A percentile compares a stretch with the other conserved stretches of the same genome.
phyloP scores from a whole-genome alignment of 2,113 vertebrate species.

The Oriolus oriolus region DNA sequence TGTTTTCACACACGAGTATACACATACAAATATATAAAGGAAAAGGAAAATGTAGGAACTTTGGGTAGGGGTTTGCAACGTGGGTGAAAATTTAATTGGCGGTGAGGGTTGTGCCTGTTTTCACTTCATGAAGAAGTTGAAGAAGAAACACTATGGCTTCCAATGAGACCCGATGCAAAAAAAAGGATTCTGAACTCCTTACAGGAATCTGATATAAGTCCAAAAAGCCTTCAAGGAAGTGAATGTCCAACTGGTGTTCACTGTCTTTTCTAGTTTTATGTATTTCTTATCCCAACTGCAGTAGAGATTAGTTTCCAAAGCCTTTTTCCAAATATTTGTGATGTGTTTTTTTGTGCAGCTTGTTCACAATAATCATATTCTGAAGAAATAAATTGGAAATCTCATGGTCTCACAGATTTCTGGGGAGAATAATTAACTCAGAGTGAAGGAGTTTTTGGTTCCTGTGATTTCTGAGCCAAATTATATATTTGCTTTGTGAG shows the following conservation, averaged over 20 bases:
- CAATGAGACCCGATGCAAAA: not conserved
- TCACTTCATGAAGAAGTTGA: not conserved
- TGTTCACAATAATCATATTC: not conserved
- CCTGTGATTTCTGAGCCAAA: not conserved
- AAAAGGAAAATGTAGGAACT: not conserved
- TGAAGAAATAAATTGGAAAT: not conserved
- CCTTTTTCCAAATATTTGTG: not conserved
- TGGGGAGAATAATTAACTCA: not conserved
- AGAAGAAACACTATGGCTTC: not conserved
- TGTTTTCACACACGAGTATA: not conserved
- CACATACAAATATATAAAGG: not conserved
- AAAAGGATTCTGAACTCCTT: not conserved
- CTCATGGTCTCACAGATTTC: not conserved
- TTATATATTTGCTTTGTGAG: not conserved
- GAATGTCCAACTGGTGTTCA: not conserved
- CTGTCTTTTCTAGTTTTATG: not conserved
- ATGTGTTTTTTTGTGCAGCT: not conserved
- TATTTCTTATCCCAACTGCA: not conserved
- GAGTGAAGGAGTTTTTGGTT: not conserved
- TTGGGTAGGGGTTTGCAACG: rapidly evolving
- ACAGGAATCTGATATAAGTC: not conserved
- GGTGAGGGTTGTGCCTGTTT: rapidly evolving
- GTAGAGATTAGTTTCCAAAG: not conserved
- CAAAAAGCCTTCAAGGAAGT: not conserved
- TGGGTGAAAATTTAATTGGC: not conserved